Evolutionary conservation across 2,113 vertebrate species (phyloP).

Genomic region (Psittacula cyanocephala): DNA sequence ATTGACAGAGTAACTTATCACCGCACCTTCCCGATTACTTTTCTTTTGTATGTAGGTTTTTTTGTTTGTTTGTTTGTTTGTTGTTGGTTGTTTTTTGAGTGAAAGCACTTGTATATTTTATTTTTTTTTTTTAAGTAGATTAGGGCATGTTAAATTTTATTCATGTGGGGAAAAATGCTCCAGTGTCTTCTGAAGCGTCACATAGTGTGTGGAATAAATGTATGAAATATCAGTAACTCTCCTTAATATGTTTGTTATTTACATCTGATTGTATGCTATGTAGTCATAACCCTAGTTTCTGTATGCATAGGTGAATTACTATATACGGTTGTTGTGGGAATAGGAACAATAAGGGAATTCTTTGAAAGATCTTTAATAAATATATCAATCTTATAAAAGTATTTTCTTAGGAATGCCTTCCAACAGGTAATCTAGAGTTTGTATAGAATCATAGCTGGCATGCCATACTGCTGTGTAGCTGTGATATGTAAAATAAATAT

Average conservation of each 20-base stretch:
- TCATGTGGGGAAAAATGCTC: background rate
- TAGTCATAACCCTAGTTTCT: background rate
- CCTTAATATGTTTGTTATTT: background rate
- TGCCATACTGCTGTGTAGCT: background rate
- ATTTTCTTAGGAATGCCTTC: background rate
- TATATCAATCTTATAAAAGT: background rate
- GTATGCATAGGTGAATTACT: background rate
- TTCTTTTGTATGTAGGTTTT: background rate
- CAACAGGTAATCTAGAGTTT: background rate
- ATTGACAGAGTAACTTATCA: background rate
- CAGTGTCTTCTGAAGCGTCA: background rate
- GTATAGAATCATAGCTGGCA: background rate
- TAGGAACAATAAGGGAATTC: background rate
- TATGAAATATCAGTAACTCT: background rate
- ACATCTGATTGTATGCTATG: background rate
- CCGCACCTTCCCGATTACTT: background rate
- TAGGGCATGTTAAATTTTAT: background rate
- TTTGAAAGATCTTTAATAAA: slow-evolving; percentile 46
- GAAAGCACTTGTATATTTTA: background rate
- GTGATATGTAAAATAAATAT: background rate
- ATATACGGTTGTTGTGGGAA: background rate
- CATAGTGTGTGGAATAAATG: background rate
- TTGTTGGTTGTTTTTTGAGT: background rate
- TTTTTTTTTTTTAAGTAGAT: background rate
- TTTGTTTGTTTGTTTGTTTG: no score